Evolutionary conservation across 2,888 invertebrate genomes (phyloP), one percentile per base, ranked within the genome.

Genomic region (Acanthococcus lagerstroemiae): DNA sequence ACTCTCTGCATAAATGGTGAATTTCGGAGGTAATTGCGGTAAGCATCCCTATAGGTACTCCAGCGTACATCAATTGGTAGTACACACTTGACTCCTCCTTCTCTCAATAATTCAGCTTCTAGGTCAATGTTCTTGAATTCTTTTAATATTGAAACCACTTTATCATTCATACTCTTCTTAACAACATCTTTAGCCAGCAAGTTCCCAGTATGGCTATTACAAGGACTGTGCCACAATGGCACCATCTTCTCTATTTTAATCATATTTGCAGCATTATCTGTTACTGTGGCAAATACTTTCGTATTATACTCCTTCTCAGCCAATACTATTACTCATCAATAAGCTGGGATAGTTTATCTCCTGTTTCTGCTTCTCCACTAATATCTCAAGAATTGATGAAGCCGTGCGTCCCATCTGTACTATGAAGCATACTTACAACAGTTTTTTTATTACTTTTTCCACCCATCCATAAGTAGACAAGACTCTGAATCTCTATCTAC

Each of bases 131-230:
- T 54, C 24, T 63, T 30, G 54, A 63, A 63, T 54, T 50, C 54
- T 24, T 63, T 63, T 63, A 54, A 9, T 17, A 70, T 7, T 5
- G 45, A 26, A 55, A 52, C 60, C 7, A 68, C 67, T 12, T 68
- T 68, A 1, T 70, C 66, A 24, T 56, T 57, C 44, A 69, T 69
- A 22, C 56, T 15, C 48, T 65, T 55, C 25, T 67, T 30, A 9
- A 72, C 66, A 15, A 71, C 58, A 26, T 69, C 67, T 68, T 71
- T 71, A 7, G 71, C 69, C 21, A 72, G 61, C 55, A 71, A 68
- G 68, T 71, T 70, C 7, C 66, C 72, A 22, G 69, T 72, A 55
- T 73, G 71, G 24, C 69, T 69, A 50, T 67, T 69, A 50, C 72
- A 73, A 37, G 70, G 71, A 4, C 57, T 61, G 65, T 71, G 70